Base-by-base conservation (phyloP, 2,797 vertebrate species). In the Eptatretus atami region DNA sequence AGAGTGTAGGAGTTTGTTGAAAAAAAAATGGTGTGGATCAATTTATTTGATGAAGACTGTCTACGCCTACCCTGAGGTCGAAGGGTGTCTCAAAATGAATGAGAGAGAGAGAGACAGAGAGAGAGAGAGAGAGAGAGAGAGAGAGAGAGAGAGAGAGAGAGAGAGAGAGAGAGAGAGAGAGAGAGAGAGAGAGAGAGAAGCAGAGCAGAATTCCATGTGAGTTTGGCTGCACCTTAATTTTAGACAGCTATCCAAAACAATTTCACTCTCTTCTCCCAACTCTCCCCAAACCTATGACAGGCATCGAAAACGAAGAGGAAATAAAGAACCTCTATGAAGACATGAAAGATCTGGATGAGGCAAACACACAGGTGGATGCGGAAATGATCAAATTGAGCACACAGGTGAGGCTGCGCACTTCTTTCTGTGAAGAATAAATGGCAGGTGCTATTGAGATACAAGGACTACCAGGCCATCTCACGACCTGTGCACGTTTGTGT, bases 361-460 rank as follows among this genome's bases (percentile, higher is more conserved):
- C 87, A 64, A 96, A 94, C 79, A 87, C 86, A 66, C 86, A 94
- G 71, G 86, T 96, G 81, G 90, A 96, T 73, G 82, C 87, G 44
- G 90, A 96, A 70, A 96, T 96, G 90, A 93, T 95, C 73, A 95
- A 90, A 75, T 86, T 96, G 68, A 74, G 87, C 78, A 96, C 88
- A 69, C 86, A 96, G 85, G 90, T 96, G 79, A 76, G 73, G 71
- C 73, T 75, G 72, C 31, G 3, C 4, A 44, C 31, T 44, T 44
- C 31, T 44, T 44, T 44, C 31, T 44, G 31, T 44, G 31, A 44
- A 44, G 31, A 44, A 8, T 44, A 44, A 44, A 44, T 44, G 31
- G 2, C 31, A 44, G 31, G 31, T 44, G 31, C 31, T 44, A 44
- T 44, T 44, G 31, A 44, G 31, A 44, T 44, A 44, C 31, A 44